Conservation (phyloP, 2,888 invertebrate species). For the Leptinotarsa peninsularis region DNA sequence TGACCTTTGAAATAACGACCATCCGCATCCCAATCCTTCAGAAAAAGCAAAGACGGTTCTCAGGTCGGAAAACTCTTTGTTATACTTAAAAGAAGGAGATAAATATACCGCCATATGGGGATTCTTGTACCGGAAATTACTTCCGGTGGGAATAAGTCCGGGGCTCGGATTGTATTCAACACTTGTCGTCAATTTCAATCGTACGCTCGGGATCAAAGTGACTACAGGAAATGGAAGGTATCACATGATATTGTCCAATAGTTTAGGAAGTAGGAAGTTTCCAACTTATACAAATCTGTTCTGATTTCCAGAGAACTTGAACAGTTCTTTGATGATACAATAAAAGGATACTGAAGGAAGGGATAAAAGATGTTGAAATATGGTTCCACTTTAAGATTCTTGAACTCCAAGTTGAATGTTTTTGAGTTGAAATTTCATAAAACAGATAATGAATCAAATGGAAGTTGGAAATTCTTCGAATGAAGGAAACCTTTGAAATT, state of each 20-base stretch:
- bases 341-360: no score
- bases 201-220: slow-evolving; percentile 10
- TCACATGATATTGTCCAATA: slow-evolving; percentile 7
- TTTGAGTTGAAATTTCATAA: no score
- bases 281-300: slow-evolving; percentile 1
- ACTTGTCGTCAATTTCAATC: slow-evolving; percentile 21
- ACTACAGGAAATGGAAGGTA: slow-evolving; percentile 9
- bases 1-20: slow-evolving; percentile 40
- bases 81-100: slow-evolving; percentile 21
- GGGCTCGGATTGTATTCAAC: slow-evolving; percentile 17
- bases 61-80: slow-evolving; percentile 29
- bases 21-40: slow-evolving; percentile 35
- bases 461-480: no score
- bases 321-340: no score
- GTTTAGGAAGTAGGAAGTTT: background rate
- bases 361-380: no score
- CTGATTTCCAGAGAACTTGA: background rate
- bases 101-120: slow-evolving; percentile 15
- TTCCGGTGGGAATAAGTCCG: slow-evolving; percentile 16
- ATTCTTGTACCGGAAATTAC: slow-evolving; percentile 18
- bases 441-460: no score
- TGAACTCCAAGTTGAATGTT: no score
- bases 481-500: no score
- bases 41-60: slow-evolving; percentile 26
- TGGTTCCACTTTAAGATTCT: no score